Evolutionary conservation across 2,888 invertebrate genomes (phyloP), one percentile per base, ranked within the genome.

Genomic region (Drosophila niveifrons): DNA sequence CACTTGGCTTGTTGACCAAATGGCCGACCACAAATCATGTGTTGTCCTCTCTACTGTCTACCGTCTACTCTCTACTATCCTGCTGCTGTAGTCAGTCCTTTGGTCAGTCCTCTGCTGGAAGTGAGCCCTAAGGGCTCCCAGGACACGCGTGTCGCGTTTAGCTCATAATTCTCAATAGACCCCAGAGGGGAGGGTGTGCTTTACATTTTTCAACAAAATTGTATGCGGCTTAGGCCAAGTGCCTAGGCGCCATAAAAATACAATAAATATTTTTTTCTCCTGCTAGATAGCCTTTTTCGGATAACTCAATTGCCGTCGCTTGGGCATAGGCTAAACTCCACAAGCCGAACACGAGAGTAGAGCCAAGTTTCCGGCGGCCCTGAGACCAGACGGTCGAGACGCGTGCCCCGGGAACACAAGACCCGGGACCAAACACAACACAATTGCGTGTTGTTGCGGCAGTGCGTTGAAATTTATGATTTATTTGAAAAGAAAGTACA

Each of bases 401-500:
- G 18, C 18, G 9, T 53, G 39, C 11, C n/a, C 44, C 36, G 39
- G 55, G 44, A 46, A 15, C 15, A 7, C 13, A 36, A 47, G 34
- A 34, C 46, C 31, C 34, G 50, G 17, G 50, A 17, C 34, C 28
- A 46, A 31, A 17, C 44, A 69, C 57, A 81, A 66, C 63, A 66
- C 63, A 66, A 72, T 67, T 74, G 73, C 64, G 65, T 65, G 57
- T 68, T 70, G 75, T 62, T 68, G 63, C 73, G 53, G 73, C 82
- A 69, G 65, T 80, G 82, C 75, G 89, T 81, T 81, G 90, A 89
- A 88, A 87, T 87, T 88, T 87, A 89, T 87, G 87, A 87, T 87
- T 87, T 89, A 89, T 87, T 87, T 88, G 81, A 80, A 78, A 80
- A 70, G 75, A 85, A 88, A 88, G 88, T 89, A 88, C 89, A 85